Evolutionary conservation across 2,888 invertebrate species (phyloP), one percentile per base, ranked within the genome.

Genomic region (Hypena proboscidalis): DNA sequence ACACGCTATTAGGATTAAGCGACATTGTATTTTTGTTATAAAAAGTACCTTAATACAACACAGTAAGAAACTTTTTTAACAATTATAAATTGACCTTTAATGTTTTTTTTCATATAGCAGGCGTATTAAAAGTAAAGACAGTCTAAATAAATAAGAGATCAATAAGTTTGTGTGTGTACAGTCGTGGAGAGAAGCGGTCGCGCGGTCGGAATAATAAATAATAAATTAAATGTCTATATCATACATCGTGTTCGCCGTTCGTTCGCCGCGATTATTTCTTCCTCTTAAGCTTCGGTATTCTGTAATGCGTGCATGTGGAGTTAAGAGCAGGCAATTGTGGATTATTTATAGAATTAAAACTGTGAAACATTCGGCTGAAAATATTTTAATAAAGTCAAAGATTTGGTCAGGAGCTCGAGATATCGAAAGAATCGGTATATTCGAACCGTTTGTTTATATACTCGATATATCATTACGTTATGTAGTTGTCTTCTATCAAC

Each of bases 251-350:
- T 73, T 77, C 74, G 77, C 70, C 67, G 77, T 74, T 84, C 83
- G 85, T 77, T 82, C 82, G 83, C 70, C 53, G 60, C 50, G 44
- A 35, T 54, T 78, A 86, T 80, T 87, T 87, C 83, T 86, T 90
- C 85, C 81, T 71, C 80, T 88, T 90, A 70, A 88, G 77, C 80
- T 90, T 90, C 80, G 90, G 90, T 71, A 90, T 90, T 79, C 90
- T 90, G 90, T 50, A 88, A 89, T 75, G 80, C 73, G 63, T 87
- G 90, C 86, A 67, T 48, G 87, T 85, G 84, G 26, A 53, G 83
- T 88, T 88, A 85, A 75, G 69, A 69, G 75, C 72, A 74, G 73
- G 70, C 70, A 71, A 51, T 61, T 58, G 65, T 62, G 56, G 46
- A 54, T 54, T 41, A 44, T 54, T 51, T 26, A 26, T 14, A 22